Evolutionary conservation across 2,888 invertebrate species (phyloP).

Genomic region (Meloe dianella): DNA sequence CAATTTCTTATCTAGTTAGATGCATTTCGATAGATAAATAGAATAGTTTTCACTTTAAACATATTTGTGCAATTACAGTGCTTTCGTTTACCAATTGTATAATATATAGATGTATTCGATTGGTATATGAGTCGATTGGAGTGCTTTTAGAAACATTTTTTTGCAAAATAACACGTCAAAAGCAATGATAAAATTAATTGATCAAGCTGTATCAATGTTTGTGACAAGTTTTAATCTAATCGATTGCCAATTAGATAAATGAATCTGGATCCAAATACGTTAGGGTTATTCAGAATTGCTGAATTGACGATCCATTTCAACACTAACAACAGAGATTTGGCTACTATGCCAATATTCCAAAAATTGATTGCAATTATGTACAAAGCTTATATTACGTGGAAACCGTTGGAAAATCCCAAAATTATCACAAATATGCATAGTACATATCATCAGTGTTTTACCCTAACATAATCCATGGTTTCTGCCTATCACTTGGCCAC

Average conservation of each 20-base stretch:
- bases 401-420: no score
- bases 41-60: no score
- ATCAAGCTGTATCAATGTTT: neutral
- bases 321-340: no score
- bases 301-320: neutral
- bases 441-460: no score
- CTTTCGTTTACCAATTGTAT: neutral
- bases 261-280: neutral
- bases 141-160: neutral
- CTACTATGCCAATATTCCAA: no score
- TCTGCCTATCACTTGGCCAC: no score
- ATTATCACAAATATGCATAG: no score
- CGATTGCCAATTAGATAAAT: conserved; percentile 7
- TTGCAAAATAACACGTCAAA: neutral
- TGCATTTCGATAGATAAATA: no score
- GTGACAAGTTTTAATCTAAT: conserved; percentile 3
- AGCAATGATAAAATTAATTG: neutral
- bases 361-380: no score
- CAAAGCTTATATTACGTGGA: no score
- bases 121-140: neutral
- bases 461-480: no score
- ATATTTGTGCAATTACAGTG: neutral
- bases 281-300: neutral
- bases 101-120: neutral
- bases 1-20: conserved; percentile 30